phyloP scores from a whole-genome alignment of 2,888 invertebrate species.

The Automeris io region DNA sequence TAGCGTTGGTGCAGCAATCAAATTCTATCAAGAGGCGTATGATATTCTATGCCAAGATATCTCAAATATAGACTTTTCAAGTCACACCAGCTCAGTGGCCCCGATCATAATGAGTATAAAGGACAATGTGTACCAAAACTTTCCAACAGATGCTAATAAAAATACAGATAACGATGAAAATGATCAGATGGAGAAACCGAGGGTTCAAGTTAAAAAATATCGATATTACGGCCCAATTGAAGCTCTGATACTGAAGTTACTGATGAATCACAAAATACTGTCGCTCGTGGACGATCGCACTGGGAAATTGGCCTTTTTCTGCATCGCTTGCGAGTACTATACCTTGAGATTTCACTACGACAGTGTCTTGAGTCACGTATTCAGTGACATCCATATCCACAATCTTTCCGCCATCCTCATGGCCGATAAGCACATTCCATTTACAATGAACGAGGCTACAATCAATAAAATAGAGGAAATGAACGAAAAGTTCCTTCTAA shows the following conservation, averaged over 20 bases:
- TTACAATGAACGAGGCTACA: slow-evolving; percentile 40
- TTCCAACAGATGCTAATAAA: slow-evolving; percentile 58
- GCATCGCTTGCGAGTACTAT: slow-evolving; percentile 67
- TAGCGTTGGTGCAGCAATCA: slow-evolving; percentile 54
- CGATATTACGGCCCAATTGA: slow-evolving; percentile 68
- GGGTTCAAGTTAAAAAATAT: slow-evolving; percentile 58
- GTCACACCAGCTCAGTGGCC: slow-evolving; percentile 58
- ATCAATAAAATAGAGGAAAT: slow-evolving; percentile 55
- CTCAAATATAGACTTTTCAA: slow-evolving; percentile 45
- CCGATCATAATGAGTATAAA: slow-evolving; percentile 72
- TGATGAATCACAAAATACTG: slow-evolving; percentile 55
- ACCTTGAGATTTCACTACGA: slow-evolving; percentile 66
- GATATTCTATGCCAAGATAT: slow-evolving; percentile 54
- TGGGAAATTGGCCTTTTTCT: slow-evolving; percentile 67
- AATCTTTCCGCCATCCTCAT: slow-evolving; percentile 59
- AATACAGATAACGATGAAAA: slow-evolving; percentile 62
- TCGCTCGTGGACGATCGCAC: slow-evolving; percentile 64
- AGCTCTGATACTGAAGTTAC: slow-evolving; percentile 47
- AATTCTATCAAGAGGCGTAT: slow-evolving; percentile 51
- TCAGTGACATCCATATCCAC: slow-evolving; percentile 60
- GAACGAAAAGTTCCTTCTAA: slow-evolving; percentile 52
- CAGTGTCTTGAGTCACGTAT: slow-evolving; percentile 65
- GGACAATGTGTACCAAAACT: slow-evolving; percentile 69
- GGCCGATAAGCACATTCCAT: slow-evolving; percentile 55
- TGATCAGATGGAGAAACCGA: slow-evolving; percentile 56